Conservation (phyloP, 2,113 vertebrate species). For the Symphodus melops region DNA sequence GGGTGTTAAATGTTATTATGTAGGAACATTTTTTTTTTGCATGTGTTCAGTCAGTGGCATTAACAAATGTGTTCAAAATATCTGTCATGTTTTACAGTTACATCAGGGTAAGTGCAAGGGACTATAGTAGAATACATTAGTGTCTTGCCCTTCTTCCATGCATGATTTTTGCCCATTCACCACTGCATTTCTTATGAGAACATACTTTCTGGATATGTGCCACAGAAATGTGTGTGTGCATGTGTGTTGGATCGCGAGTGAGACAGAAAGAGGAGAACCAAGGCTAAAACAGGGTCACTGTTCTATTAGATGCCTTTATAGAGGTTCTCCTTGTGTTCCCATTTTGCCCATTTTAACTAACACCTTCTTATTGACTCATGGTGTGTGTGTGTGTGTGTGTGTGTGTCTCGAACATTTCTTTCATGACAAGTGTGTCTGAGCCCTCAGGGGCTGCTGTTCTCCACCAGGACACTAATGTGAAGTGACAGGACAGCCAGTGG, state of each 20-base stretch:
- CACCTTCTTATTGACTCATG: slow-evolving; percentile 58
- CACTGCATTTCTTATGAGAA: slow-evolving; percentile 59
- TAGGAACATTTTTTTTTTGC: neutral
- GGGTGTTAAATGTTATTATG: neutral
- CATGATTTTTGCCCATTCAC: slow-evolving; percentile 48
- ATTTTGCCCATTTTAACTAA: slow-evolving; percentile 52
- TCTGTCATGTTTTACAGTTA: slow-evolving; percentile 28
- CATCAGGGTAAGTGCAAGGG: slow-evolving; percentile 9
- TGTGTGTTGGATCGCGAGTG: neutral
- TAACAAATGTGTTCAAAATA: slow-evolving; percentile 7
- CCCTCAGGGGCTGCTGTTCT: slow-evolving; percentile 69
- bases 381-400: slow-evolving; percentile 26
- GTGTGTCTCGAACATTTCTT: slow-evolving; percentile 56
- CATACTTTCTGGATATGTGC: slow-evolving; percentile 54
- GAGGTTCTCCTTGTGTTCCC: slow-evolving; percentile 60
- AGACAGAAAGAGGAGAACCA: slow-evolving; percentile 6
- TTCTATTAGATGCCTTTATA: slow-evolving; percentile 56
- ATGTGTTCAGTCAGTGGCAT: slow-evolving; percentile 10
- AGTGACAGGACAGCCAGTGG: slow-evolving; percentile 77
- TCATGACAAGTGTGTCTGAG: slow-evolving; percentile 67
- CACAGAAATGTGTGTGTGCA: slow-evolving; percentile 26
- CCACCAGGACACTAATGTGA: slow-evolving; percentile 74
- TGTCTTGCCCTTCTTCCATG: slow-evolving; percentile 7
- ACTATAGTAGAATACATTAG: slow-evolving; percentile 29
- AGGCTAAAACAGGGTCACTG: slow-evolving; percentile 70